Evolutionary conservation across 2,888 invertebrate genomes (phyloP).

Genomic region (Xylota sylvarum): DNA sequence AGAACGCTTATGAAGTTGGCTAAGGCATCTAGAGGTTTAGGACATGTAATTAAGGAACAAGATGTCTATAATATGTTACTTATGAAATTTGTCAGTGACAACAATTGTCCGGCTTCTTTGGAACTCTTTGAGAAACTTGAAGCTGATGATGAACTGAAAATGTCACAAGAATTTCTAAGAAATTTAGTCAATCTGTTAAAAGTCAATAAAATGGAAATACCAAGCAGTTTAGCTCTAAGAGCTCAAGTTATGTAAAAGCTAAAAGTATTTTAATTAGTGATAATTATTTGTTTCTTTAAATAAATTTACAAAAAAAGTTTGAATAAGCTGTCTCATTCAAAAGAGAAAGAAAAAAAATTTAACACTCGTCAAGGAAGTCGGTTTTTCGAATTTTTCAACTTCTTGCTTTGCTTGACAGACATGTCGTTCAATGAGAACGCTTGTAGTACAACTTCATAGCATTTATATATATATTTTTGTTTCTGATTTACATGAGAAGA

Average conservation of each 20-base stretch:
- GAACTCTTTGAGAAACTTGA: conserved; percentile 83
- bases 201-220: conserved; percentile 83
- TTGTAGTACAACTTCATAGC: no score
- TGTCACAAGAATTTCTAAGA: conserved; percentile 81
- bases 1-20: conserved; percentile 82
- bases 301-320: neutral
- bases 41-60: conserved; percentile 82
- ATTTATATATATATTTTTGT: no score
- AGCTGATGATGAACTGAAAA: conserved; percentile 81
- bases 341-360: no score
- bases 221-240: conserved; percentile 82
- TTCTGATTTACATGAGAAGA: no score
- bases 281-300: conserved; percentile 11
- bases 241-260: conserved; percentile 80
- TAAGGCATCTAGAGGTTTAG: conserved; percentile 81
- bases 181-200: conserved; percentile 82
- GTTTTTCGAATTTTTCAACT: no score
- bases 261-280: neutral
- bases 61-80: conserved; percentile 83
- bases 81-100: conserved; percentile 80
- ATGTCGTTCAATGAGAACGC: no score
- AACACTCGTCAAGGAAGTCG: no score
- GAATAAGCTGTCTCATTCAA: no score
- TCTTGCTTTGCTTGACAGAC: no score
- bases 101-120: conserved; percentile 81